phyloP scores from a whole-genome alignment of 1,140 invertebrate genomes.

The Nixonia krombeini region DNA sequence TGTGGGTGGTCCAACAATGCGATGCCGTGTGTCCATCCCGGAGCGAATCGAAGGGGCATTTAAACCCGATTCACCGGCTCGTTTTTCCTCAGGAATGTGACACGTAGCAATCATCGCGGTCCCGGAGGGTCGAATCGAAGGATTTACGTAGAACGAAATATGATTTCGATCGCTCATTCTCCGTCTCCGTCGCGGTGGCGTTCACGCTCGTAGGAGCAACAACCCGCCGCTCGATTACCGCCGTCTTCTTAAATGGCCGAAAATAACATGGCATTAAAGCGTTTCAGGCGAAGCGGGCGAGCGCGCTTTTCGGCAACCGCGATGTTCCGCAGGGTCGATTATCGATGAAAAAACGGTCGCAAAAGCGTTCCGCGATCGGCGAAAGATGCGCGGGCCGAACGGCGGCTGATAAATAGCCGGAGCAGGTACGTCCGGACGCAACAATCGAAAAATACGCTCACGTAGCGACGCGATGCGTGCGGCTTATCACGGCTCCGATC shows the following conservation, averaged over 20 bases:
- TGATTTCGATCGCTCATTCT: neutral
- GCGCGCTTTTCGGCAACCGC: too few species aligned
- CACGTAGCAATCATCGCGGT: neutral
- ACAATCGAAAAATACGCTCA: neutral
- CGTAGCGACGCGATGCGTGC: constrained; percentile 13
- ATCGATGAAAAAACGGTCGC: too few species aligned
- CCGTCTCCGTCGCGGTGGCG: too few species aligned
- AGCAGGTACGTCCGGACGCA: too few species aligned
- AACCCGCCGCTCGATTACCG: neutral
- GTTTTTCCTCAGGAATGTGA: constrained; percentile 11
- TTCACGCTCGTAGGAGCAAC: neutral
- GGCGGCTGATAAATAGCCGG: too few species aligned
- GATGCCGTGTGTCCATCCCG: neutral
- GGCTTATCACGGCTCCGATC: constrained; percentile 24
- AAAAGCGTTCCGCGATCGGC: too few species aligned
- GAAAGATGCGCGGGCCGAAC: too few species aligned
- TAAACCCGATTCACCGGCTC: neutral
- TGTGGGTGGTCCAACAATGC: neutral
- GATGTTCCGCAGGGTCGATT: too few species aligned
- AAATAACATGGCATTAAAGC: neutral
- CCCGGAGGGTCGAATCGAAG: neutral
- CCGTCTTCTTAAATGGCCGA: neutral
- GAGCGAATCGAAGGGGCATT: neutral
- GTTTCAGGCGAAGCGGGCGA: too few species aligned
- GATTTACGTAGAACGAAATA: constrained; percentile 2